Conservation (phyloP, 2,113 vertebrate genomes). For the Bubo scandiacus region DNA sequence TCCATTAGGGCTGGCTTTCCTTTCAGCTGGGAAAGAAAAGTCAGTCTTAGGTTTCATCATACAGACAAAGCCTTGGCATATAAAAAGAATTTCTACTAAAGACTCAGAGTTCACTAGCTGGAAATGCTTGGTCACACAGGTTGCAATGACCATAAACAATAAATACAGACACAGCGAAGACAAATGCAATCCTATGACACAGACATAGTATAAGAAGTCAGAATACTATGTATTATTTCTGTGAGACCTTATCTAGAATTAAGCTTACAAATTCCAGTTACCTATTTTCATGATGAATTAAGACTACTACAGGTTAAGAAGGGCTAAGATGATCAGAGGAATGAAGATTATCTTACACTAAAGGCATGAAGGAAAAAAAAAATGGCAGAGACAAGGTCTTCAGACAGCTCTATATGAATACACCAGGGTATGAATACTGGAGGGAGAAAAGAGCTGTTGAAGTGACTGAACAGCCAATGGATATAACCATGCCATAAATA, state of each 20-base stretch:
- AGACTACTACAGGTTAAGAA: neutral
- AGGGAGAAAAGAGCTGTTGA: neutral
- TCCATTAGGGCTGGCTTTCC: neutral
- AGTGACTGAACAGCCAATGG: neutral
- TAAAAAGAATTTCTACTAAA: neutral
- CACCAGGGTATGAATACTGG: neutral
- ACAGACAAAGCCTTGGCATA: neutral
- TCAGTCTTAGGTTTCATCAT: neutral
- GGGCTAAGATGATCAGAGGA: neutral
- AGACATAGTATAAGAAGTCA: neutral
- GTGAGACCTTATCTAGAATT: neutral
- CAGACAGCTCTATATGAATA: neutral
- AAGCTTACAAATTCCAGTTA: neutral
- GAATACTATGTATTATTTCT: neutral
- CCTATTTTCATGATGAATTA: neutral
- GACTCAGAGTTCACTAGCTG: neutral
- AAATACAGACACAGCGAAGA: neutral
- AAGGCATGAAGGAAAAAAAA: neutral
- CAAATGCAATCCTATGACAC: neutral
- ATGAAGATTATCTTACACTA: neutral
- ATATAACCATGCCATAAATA: neutral
- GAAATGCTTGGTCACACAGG: neutral
- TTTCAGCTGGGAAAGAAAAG: neutral
- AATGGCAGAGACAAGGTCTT: neutral
- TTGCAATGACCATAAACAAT: neutral